Conservation (phyloP, 64 coral and sea anemone genomes). For the Astreopora myriophthalma region DNA sequence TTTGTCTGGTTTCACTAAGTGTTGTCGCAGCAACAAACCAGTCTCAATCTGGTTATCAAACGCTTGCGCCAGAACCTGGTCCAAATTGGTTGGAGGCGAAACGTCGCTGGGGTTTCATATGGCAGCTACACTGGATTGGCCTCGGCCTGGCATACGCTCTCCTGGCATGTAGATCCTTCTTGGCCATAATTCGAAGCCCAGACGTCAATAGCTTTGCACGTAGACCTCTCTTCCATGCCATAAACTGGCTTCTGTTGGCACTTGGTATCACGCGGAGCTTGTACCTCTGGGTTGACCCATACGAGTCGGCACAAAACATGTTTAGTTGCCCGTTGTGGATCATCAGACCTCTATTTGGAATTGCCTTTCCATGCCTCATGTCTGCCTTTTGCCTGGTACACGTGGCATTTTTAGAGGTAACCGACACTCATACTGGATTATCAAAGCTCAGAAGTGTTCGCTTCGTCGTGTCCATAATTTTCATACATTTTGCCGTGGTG, state of each 20-base stretch:
- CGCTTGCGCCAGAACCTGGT: conserved; percentile 58
- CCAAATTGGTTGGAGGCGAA: conserved; percentile 62
- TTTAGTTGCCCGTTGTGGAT: conserved; percentile 48
- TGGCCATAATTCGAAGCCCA: background rate
- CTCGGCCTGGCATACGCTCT: conserved; percentile 54
- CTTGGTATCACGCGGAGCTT: conserved; percentile 43
- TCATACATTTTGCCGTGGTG: conserved; percentile 63
- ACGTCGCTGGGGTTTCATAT: conserved; percentile 53
- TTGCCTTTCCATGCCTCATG: conserved; percentile 74
- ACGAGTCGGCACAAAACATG: conserved; percentile 58
- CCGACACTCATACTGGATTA: conserved; percentile 43
- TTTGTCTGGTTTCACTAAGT: background rate
- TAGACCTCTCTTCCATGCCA: conserved; percentile 31
- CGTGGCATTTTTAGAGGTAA: conserved; percentile 72
- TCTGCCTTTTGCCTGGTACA: conserved; percentile 74
- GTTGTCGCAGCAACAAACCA: background rate
- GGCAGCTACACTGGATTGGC: conserved; percentile 77
- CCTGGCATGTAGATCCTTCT: conserved; percentile 53
- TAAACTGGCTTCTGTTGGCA: conserved; percentile 56
- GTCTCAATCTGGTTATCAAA: too few relatives aligned
- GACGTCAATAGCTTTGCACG: conserved; percentile 10
- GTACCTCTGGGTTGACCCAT: conserved; percentile 72
- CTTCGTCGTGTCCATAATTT: conserved; percentile 45
- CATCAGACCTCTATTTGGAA: conserved; percentile 45
- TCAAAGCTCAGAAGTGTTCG: conserved; percentile 49